These are phyloP conservation scores for Pristionchus fissidentatus DNA, from an alignment of 2,888 invertebrate species.

Conservation along the genomic window DNA sequence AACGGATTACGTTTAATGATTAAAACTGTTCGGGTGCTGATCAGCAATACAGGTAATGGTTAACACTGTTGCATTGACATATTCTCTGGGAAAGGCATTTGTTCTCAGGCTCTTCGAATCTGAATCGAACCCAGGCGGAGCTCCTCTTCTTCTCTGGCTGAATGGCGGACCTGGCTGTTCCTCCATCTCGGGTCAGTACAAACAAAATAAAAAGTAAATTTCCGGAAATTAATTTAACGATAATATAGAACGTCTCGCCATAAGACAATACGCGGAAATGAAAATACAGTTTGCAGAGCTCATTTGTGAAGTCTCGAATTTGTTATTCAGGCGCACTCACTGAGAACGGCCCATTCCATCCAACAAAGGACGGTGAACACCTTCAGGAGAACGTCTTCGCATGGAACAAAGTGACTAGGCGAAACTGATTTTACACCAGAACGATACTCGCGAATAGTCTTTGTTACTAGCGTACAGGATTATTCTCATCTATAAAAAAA, in stretches of 20 bases:
- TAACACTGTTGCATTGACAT: no score
- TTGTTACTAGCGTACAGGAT: no score
- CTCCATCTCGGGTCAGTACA: conserved; percentile 69
- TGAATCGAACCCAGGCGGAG: conserved; percentile 71
- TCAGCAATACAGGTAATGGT: no score
- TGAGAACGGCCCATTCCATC: conserved; percentile 77
- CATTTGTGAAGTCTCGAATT: neutral
- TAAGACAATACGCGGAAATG: neutral
- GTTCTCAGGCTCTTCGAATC: conserved; percentile 77
- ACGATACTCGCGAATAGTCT: neutral
- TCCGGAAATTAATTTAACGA: neutral
- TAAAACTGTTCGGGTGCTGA: no score
- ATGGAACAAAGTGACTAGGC: conserved; percentile 71
- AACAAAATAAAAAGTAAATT: neutral
- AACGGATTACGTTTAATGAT: no score
- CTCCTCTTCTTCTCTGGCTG: conserved; percentile 76
- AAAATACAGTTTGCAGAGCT: neutral
- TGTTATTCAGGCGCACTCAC: conserved; percentile 73
- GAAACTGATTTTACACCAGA: neutral
- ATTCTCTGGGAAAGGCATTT: neutral
- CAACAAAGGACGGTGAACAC: conserved; percentile 56
- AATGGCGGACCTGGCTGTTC: conserved; percentile 79
- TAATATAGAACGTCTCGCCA: neutral
- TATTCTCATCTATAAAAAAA: no score
- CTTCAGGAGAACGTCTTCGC: conserved; percentile 68